phyloP scores from a whole-genome alignment of 2,797 vertebrate species.

The Picus viridis region DNA sequence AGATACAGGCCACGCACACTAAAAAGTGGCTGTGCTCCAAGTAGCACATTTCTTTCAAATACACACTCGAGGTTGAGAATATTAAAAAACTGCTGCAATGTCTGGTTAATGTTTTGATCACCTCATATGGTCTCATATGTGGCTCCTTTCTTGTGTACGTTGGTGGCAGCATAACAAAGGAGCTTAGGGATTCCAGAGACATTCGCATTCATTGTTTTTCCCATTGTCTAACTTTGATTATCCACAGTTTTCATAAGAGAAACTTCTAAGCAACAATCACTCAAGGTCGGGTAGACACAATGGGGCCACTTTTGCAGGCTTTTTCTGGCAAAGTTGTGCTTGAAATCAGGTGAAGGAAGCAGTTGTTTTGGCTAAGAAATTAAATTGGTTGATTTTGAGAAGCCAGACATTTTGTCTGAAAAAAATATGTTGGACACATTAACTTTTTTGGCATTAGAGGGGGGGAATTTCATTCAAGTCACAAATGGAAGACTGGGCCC shows the following conservation, averaged over 20 bases:
- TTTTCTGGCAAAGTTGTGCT: constrained; percentile 3
- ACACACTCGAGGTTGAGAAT: constrained; percentile 48
- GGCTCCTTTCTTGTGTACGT: constrained; percentile 45
- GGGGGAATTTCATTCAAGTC: background rate
- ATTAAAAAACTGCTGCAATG: constrained; percentile 63
- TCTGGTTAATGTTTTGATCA: constrained; percentile 77
- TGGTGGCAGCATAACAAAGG: constrained; percentile 53
- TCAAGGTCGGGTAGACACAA: background rate
- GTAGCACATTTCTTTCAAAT: constrained; percentile 69
- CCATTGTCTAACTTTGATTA: constrained; percentile 39
- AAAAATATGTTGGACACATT: background rate
- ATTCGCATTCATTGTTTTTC: constrained; percentile 55
- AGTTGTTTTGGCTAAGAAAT: constrained; percentile 38
- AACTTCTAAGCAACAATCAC: constrained; percentile 21
- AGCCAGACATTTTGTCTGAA: background rate
- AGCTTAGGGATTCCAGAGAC: constrained; percentile 27
- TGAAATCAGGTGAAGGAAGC: constrained; percentile 48
- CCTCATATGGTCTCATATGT: constrained; percentile 57
- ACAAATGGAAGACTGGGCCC: background rate
- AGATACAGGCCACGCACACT: background rate
- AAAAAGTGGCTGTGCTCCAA: constrained; percentile 70
- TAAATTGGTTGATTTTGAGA: background rate
- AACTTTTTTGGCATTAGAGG: background rate
- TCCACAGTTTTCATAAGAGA: constrained; percentile 39
- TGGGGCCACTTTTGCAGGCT: background rate